Evolutionary conservation across 1,140 invertebrate species (phyloP), one percentile per base, ranked within the genome.

Genomic region (Parapsyche elsis): DNA sequence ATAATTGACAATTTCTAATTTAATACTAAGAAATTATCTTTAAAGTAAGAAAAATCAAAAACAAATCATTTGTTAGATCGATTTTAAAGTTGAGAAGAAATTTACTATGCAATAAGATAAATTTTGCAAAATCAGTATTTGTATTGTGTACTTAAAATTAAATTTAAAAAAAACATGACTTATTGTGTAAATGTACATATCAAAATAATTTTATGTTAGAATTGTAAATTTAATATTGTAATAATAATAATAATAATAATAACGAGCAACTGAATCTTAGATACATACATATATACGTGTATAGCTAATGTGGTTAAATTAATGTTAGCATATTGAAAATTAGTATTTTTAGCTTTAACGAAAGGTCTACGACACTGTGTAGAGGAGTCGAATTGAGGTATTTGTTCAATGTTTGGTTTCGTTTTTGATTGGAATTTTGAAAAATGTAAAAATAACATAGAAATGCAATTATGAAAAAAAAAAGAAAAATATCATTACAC

Each of bases 391-490:
- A 24, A n/a, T 23, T 67, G 64, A 10, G 64, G 24, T 67, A 16
- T 64, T 64, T n/a, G n/a, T 67, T 67, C 7, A 61, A 61, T 61
- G 24, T 67, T 67, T 30, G 24, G 21, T 67, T 67, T 67, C 64
- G 26, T 67, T 67, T 67, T 67, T 24, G 24, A 67, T 26, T 7
- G 64, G 26, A 53, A 19, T 67, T 30, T 61, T 61, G 9, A 24
- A 67, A 53, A 12, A 67, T 67, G 64, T 67, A 67, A 26, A 67
- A 30, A 67, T 67, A 67, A 67, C 2, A 21, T 67, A 67, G 64
- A 67, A 30, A 67, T 67, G 64, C 64, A 67, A 67, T 67, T 67
- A 67, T 30, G 19, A 67, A 26, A 67, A 67, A 67, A 9, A 67
- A 67, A 67, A 61, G 49, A 61, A 67, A 67, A 26, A 10, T 53